A percentile compares a stretch with the other conserved stretches of the same genome.
Conservation (phyloP, 2,113 vertebrate species). For the Tetrao urogallus region DNA sequence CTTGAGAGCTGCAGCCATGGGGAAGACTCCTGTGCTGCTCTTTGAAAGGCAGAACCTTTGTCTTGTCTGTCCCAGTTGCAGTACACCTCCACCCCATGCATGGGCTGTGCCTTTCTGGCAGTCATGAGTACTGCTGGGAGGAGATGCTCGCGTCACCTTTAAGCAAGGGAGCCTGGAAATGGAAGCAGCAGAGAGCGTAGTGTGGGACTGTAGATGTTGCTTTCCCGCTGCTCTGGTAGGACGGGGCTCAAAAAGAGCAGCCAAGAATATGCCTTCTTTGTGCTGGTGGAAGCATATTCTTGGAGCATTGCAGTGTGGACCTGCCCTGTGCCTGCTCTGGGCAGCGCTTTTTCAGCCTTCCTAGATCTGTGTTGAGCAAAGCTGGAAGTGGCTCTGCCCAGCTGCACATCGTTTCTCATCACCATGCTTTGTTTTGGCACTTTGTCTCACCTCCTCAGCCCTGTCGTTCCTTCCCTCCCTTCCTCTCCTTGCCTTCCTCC, state of each 20-base stretch:
- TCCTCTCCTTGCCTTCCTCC: neutral
- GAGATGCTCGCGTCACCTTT: neutral
- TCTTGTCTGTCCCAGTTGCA: neutral
- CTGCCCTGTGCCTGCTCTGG: neutral
- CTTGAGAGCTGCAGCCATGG: neutral
- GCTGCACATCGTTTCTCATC: neutral
- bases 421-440: accelerated
- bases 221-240: accelerated
- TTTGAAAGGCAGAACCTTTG: neutral
- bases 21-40: neutral
- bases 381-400: neutral
- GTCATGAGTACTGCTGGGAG: neutral
- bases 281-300: neutral
- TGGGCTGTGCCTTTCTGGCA: neutral
- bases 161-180: neutral
- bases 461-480: neutral
- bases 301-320: neutral
- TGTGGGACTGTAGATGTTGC: accelerated
- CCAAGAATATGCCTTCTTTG: neutral
- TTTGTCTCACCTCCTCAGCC: neutral
- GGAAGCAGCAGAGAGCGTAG: neutral
- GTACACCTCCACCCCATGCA: accelerated
- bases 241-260: neutral
- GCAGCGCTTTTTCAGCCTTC: neutral
- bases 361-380: neutral